phyloP scores from a whole-genome alignment of 1,140 invertebrate species.

The Panagrolaimus sp. region DNA sequence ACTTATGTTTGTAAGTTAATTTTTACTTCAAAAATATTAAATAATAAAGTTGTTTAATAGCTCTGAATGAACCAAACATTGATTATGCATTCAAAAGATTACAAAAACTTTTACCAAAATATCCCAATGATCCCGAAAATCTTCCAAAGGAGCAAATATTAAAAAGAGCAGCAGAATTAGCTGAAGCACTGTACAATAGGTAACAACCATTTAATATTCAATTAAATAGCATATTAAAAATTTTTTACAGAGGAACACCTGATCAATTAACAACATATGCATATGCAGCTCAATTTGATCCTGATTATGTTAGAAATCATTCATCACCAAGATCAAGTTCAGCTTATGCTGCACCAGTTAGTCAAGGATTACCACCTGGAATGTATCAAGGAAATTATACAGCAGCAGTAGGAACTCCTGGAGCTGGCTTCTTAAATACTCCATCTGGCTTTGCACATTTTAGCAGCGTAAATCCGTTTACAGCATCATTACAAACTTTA shows the following conservation, averaged over 20 bases:
- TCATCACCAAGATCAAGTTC: constrained; percentile 33
- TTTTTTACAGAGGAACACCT: constrained; percentile 24
- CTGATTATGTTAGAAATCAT: constrained; percentile 39
- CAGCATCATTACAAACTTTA: constrained; percentile 35
- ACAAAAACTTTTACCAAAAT: constrained; percentile 92
- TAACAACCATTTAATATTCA: neutral
- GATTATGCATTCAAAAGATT: constrained; percentile 97
- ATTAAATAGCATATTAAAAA: neutral
- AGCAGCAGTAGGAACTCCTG: constrained; percentile 29
- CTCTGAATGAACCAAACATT: constrained; percentile 94
- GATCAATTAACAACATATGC: constrained; percentile 40
- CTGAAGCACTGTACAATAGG: constrained; percentile 79
- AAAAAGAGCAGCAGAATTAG: constrained; percentile 91
- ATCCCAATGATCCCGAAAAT: constrained; percentile 96
- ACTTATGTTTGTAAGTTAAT: constrained; percentile 91
- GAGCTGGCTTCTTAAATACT: constrained; percentile 40
- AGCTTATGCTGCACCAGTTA: constrained; percentile 26
- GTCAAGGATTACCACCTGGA: constrained; percentile 31
- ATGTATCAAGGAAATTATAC: constrained; percentile 34
- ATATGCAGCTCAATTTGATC: constrained; percentile 30
- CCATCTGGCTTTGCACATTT: constrained; percentile 40
- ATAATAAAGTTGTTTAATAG: too few relatives aligned
- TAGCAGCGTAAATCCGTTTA: constrained; percentile 40
- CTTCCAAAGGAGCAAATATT: constrained; percentile 93
- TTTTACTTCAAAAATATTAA: too few relatives aligned